Conservation (phyloP, 2,113 vertebrate species). For the Parus major region DNA sequence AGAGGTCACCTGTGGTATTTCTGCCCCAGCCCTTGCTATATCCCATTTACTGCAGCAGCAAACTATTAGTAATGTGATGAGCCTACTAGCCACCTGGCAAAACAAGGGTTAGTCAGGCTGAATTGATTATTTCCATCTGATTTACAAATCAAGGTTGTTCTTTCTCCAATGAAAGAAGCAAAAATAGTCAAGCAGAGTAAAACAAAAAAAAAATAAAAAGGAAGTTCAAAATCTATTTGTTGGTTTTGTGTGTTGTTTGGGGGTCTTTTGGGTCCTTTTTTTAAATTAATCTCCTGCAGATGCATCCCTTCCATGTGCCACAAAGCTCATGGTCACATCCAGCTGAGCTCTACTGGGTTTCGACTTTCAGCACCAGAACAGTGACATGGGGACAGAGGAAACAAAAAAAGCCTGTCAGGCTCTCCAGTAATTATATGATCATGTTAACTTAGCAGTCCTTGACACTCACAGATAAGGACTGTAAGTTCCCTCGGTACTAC, state of each 20-base stretch:
- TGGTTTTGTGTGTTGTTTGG: not conserved
- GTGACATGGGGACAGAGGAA: not conserved
- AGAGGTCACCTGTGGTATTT: not conserved
- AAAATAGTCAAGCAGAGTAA: not conserved
- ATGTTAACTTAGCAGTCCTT: constrained; percentile 54
- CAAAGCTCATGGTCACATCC: not conserved
- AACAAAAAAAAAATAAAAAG: not conserved
- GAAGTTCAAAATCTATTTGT: not conserved
- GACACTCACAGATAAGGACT: constrained; percentile 60
- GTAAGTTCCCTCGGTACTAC: constrained; percentile 23
- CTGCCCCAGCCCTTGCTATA: not conserved
- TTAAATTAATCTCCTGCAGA: not conserved
- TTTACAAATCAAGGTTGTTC: not conserved
- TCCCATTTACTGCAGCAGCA: not conserved
- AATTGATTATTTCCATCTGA: not conserved
- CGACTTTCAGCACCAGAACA: not conserved
- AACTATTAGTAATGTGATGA: not conserved
- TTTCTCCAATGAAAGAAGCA: not conserved
- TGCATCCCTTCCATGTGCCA: not conserved
- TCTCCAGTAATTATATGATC: not conserved
- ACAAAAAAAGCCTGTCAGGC: not conserved
- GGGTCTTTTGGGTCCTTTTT: not conserved
- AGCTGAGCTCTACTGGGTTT: not conserved
- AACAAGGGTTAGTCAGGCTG: not conserved
- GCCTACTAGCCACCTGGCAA: not conserved